Conservation (phyloP, 92 coral and sea anemone species). For the Metridium senile region DNA sequence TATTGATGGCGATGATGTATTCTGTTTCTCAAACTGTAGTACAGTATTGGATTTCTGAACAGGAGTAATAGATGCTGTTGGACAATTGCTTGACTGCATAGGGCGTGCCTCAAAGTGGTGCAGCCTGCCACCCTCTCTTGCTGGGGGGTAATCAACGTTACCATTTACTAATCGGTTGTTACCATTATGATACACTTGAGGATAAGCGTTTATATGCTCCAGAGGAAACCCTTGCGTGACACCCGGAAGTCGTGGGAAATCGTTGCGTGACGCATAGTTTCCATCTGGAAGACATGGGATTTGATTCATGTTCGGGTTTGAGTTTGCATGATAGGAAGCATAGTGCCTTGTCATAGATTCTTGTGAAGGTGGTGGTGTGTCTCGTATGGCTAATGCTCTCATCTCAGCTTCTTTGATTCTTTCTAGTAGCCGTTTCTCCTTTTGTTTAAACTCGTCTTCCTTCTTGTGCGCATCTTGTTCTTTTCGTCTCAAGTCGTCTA, state of each 20-base stretch:
- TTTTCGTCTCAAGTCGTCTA: slow-evolving; percentile 61
- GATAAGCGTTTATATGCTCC: not conserved
- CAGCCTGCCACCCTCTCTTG: not conserved
- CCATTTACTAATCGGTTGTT: not conserved
- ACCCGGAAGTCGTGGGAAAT: not conserved
- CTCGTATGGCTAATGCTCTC: slow-evolving; percentile 42
- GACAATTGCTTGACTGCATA: not conserved
- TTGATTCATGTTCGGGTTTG: not conserved
- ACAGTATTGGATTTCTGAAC: slow-evolving; percentile 11
- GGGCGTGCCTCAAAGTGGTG: not conserved
- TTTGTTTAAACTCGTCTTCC: slow-evolving; percentile 64
- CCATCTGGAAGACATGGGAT: not conserved
- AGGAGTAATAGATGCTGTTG: slow-evolving; percentile 17
- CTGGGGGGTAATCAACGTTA: not conserved
- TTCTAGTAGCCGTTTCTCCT: slow-evolving; percentile 66
- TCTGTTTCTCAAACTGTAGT: not conserved
- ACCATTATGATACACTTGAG: not conserved
- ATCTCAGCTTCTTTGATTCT: slow-evolving; percentile 54
- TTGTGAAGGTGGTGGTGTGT: slow-evolving; percentile 58
- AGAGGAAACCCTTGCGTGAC: not conserved
- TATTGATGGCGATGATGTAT: not conserved
- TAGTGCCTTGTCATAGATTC: slow-evolving; percentile 5
- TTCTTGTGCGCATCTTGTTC: slow-evolving; percentile 54
- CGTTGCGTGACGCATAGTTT: not conserved
- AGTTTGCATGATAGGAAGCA: not conserved